phyloP scores from a whole-genome alignment of 2,888 invertebrate species.

The Metellina segmentata region DNA sequence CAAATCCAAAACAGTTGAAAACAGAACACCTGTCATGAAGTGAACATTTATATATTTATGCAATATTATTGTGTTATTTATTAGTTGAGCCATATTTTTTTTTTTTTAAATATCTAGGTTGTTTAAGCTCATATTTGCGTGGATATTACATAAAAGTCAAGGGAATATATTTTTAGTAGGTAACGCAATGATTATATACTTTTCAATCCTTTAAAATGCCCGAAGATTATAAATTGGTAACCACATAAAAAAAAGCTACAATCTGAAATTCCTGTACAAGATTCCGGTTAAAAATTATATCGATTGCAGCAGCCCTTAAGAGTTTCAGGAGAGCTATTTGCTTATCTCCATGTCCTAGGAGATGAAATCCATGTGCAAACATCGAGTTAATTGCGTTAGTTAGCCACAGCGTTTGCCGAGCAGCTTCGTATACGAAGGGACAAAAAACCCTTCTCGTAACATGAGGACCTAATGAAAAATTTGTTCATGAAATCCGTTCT shows the following conservation, averaged over 20 bases:
- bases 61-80: no score
- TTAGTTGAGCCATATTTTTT: no score
- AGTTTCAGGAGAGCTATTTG: constrained; percentile 30
- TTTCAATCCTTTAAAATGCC: no score
- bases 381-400: constrained; percentile 59
- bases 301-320: neutral
- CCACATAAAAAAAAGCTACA: neutral
- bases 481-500: constrained; percentile 36
- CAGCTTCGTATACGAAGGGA: neutral
- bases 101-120: no score
- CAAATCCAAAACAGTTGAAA: no score
- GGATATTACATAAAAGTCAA: no score
- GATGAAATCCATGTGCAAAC: constrained; percentile 50
- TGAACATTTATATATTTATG: no score
- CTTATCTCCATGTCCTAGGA: constrained; percentile 23
- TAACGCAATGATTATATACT: no score
- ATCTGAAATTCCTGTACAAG: neutral
- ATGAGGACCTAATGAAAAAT: constrained; percentile 64
- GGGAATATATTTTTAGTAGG: no score
- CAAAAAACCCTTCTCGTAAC: constrained; percentile 19
- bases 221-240: no score
- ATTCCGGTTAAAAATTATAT: neutral
- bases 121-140: no score
- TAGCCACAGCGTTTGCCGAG: constrained; percentile 1
- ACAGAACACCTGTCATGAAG: no score